These are phyloP conservation scores for Coenonympha glycerion DNA, from an alignment of 2,888 invertebrate species.

Conservation along the genomic window DNA sequence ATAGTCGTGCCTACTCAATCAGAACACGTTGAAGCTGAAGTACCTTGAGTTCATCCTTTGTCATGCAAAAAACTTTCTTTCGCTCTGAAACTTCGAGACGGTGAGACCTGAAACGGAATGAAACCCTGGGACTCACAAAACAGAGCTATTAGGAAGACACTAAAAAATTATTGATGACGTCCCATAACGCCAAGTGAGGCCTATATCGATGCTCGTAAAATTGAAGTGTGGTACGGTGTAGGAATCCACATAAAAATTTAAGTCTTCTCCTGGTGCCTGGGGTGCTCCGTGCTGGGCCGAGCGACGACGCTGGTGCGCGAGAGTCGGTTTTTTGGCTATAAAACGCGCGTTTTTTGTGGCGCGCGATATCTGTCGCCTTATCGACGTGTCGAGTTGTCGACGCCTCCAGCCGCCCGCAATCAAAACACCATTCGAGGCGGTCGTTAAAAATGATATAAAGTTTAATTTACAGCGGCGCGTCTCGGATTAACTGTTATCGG, in stretches of 20 bases:
- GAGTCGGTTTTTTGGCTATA: constrained; percentile 60
- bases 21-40: too few species aligned
- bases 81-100: too few species aligned
- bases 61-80: too few species aligned
- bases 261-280: constrained; percentile 35
- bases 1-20: too few species aligned
- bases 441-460: constrained; percentile 75
- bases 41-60: too few species aligned
- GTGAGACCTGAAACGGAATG: constrained; percentile 6
- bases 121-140: constrained; percentile 33
- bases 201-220: constrained; percentile 62
- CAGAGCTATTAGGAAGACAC: constrained; percentile 46
- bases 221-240: constrained; percentile 59
- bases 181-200: constrained; percentile 50
- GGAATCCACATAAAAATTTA: constrained; percentile 63
- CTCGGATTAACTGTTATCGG: constrained; percentile 68
- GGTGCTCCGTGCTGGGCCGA: too few species aligned
- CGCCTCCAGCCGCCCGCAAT: constrained; percentile 74
- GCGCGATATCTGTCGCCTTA: constrained; percentile 67
- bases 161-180: constrained; percentile 57
- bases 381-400: constrained; percentile 75
- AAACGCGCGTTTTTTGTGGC: constrained; percentile 67
- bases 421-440: constrained; percentile 72
- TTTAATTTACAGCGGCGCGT: constrained; percentile 69
- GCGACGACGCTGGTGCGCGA: constrained; percentile 39